Evolutionary conservation across 1,140 invertebrate species (phyloP).

Genomic region (Streblospio benedicti): DNA sequence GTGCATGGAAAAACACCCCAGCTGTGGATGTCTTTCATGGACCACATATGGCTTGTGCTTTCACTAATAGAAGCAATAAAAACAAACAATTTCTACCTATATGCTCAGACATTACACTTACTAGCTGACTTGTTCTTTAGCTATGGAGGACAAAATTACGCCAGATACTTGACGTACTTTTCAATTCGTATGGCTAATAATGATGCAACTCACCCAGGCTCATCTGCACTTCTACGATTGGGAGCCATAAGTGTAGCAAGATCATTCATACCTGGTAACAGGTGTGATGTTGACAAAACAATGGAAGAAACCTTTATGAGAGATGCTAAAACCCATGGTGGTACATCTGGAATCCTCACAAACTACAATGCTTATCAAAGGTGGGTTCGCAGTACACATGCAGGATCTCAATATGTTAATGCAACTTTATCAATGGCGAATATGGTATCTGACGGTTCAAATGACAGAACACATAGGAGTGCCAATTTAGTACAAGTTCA

Average conservation of each 20-base stretch:
- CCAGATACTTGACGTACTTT: constrained; percentile 22
- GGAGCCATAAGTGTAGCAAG: constrained; percentile 23
- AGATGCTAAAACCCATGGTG: neutral
- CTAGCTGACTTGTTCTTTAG: constrained; percentile 25
- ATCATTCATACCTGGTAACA: constrained; percentile 20
- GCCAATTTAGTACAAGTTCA: constrained; percentile 16
- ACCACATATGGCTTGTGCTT: constrained; percentile 21
- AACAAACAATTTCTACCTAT: constrained; percentile 19
- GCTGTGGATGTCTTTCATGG: constrained; percentile 22
- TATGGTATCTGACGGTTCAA: constrained; percentile 2
- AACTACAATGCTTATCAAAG: constrained; percentile 23
- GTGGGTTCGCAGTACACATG: constrained; percentile 26
- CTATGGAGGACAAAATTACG: constrained; percentile 25
- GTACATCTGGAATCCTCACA: neutral
- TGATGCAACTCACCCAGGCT: constrained; percentile 20
- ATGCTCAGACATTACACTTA: constrained; percentile 9
- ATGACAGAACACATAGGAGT: constrained; percentile 16
- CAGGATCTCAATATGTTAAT: constrained; percentile 12
- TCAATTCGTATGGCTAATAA: constrained; percentile 21
- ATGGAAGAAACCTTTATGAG: neutral
- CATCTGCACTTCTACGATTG: constrained; percentile 11
- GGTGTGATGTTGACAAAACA: neutral
- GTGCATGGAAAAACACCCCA: constrained; percentile 16
- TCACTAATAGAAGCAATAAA: constrained; percentile 21
- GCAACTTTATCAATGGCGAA: neutral